Percentiles rank a stretch among this genome's conserved stretches.
Evolutionary conservation across 2,888 invertebrate species (phyloP).

Genomic region (Dyspetes luteomarginatus): DNA sequence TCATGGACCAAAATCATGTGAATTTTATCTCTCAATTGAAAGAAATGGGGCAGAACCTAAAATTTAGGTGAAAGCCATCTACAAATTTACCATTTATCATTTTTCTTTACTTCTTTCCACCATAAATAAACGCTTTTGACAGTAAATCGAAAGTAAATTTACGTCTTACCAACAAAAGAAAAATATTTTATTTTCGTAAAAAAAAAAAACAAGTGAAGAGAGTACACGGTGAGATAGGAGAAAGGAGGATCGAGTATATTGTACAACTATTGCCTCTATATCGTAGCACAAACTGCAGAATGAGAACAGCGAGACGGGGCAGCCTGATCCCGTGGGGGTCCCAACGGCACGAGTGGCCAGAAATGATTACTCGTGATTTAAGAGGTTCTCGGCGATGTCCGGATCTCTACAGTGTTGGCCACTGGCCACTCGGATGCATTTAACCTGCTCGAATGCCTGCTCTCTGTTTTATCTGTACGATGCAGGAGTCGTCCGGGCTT

Average conservation of each 20-base stretch:
- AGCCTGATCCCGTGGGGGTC: constrained; percentile 66
- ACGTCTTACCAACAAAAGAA: constrained; percentile 13
- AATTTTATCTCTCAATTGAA: background rate
- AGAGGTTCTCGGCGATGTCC: constrained; percentile 71
- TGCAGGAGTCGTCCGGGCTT: constrained; percentile 75
- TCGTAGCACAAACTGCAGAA: constrained; percentile 24
- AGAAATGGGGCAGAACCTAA: background rate
- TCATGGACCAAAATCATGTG: too few species aligned
- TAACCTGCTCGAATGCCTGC: constrained; percentile 69
- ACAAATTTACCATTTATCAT: background rate
- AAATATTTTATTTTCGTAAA: constrained; percentile 16
- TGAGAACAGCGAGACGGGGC: constrained; percentile 52
- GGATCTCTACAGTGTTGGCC: constrained; percentile 68
- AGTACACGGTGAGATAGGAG: constrained; percentile 26
- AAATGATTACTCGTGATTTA: constrained; percentile 77
- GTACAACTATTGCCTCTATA: constrained; percentile 51
- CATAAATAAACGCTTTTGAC: constrained; percentile 14
- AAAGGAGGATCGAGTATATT: constrained; percentile 39
- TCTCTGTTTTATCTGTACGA: constrained; percentile 78
- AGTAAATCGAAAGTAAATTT: constrained; percentile 19
- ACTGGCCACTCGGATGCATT: constrained; percentile 71
- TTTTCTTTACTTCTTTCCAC: constrained; percentile 9
- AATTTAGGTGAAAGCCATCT: too few species aligned
- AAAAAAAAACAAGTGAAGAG: constrained; percentile 6
- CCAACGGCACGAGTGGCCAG: constrained; percentile 72